Evolutionary conservation across 1,140 invertebrate genomes (phyloP).

Genomic region (Leptoteleia sp.): DNA sequence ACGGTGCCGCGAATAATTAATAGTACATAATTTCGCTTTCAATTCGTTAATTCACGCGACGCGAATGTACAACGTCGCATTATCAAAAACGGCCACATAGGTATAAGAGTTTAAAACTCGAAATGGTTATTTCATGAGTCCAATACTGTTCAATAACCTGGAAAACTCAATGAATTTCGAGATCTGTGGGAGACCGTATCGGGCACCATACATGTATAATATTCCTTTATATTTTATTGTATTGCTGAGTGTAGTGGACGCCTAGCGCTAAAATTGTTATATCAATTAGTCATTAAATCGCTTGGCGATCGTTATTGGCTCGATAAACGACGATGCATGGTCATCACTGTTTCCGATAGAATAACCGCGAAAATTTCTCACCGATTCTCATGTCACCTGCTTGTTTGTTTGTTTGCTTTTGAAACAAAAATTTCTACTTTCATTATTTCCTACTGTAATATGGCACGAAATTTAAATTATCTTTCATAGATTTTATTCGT

Average conservation of each 20-base stretch:
- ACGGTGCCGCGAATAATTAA: slow-evolving; percentile 12
- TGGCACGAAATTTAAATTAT: too few relatives aligned
- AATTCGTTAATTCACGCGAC: background rate
- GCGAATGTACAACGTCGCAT: slow-evolving; percentile 1
- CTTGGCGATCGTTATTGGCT: background rate
- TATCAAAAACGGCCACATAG: slow-evolving; percentile 17
- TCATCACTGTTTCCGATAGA: slow-evolving; percentile 11
- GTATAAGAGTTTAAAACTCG: slow-evolving; percentile 24
- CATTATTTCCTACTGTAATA: too few relatives aligned
- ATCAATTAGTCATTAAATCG: slow-evolving; percentile 24
- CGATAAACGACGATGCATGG: background rate
- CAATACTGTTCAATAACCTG: slow-evolving; percentile 40
- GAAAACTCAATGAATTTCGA: slow-evolving; percentile 24
- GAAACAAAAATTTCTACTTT: too few relatives aligned
- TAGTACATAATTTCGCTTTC: slow-evolving; percentile 24
- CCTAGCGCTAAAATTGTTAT: slow-evolving; percentile 20
- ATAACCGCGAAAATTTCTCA: background rate
- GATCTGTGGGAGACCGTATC: slow-evolving; percentile 21
- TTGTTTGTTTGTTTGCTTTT: background rate
- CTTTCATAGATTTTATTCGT: too few relatives aligned
- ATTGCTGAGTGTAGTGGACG: slow-evolving; percentile 13
- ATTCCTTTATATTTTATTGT: slow-evolving; percentile 38
- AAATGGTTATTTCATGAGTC: slow-evolving; percentile 38
- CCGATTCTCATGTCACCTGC: background rate
- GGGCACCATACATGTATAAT: slow-evolving; percentile 15